Percentiles rank a stretch among this genome's conserved stretches.
These are phyloP conservation scores for Atethmia centrago DNA, from an alignment of 2,888 invertebrate species.

Conservation along the genomic window DNA sequence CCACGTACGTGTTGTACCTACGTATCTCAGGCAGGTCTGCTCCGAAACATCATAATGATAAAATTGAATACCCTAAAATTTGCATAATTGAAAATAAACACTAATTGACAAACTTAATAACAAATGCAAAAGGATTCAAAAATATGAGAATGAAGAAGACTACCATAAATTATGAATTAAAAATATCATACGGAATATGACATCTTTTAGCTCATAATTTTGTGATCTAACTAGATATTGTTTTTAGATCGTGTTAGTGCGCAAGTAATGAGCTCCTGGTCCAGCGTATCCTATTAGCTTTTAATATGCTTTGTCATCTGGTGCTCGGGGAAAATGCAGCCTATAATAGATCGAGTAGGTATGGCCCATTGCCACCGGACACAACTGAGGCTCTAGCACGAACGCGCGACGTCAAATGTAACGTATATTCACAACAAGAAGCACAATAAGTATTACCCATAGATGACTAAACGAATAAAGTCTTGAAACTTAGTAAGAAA, in stretches of 20 bases:
- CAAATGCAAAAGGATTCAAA: background rate
- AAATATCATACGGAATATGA: background rate
- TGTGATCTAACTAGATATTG: conserved; percentile 14
- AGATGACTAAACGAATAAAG: background rate
- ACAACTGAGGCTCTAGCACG: background rate
- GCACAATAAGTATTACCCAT: background rate
- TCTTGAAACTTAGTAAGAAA: background rate
- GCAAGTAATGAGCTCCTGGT: conserved; percentile 21
- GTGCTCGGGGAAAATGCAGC: background rate
- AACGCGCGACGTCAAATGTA: background rate
- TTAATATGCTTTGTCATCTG: conserved; percentile 24
- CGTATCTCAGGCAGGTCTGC: background rate
- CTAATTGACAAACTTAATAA: background rate
- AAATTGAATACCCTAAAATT: background rate
- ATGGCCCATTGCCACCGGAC: background rate
- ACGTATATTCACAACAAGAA: background rate
- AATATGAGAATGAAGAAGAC: background rate
- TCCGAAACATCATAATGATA: background rate
- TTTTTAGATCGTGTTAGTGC: conserved; percentile 39
- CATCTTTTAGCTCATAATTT: background rate
- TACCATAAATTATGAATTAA: background rate
- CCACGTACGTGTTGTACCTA: too few relatives aligned
- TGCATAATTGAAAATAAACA: background rate
- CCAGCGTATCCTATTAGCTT: conserved; percentile 14
- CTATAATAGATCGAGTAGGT: background rate